phyloP scores from a whole-genome alignment of 2,888 invertebrate species.

The Agonopterix subpropinquella region DNA sequence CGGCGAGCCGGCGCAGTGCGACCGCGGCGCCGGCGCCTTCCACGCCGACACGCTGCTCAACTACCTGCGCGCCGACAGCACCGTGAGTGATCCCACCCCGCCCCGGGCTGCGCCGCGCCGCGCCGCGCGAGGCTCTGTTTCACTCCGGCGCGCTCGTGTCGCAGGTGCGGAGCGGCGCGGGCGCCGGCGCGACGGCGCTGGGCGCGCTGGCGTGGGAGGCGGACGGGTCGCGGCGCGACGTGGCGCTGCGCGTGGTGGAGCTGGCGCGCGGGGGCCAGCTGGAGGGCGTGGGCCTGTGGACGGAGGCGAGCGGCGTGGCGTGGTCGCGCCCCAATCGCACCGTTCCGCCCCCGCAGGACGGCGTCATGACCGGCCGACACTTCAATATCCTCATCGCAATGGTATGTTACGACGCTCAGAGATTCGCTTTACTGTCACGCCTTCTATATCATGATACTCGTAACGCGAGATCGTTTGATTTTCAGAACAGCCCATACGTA shows the following conservation, averaged over 20 bases:
- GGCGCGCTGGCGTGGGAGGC: constrained; percentile 32
- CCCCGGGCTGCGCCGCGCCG: constrained; percentile 8
- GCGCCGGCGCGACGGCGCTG: background rate
- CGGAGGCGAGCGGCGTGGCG: constrained; percentile 31
- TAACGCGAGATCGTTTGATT: constrained; percentile 4
- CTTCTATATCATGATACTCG: background rate
- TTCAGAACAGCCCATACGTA: constrained; percentile 90
- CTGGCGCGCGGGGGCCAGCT: constrained; percentile 45
- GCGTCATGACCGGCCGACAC: constrained; percentile 57
- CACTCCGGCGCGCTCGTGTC: too few relatives aligned
- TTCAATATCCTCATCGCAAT: constrained; percentile 53
- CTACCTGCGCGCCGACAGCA: constrained; percentile 49
- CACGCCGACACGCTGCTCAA: constrained; percentile 63
- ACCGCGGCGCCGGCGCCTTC: constrained; percentile 39
- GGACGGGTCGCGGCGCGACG: constrained; percentile 36
- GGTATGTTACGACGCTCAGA: constrained; percentile 17
- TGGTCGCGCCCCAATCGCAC: constrained; percentile 36
- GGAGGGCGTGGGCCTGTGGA: constrained; percentile 39
- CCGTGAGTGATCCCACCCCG: constrained; percentile 14
- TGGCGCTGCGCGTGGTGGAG: constrained; percentile 44
- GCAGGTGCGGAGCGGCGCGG: background rate
- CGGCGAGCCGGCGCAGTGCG: constrained; percentile 31
- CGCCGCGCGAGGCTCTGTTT: background rate
- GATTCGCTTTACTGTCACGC: too few relatives aligned
- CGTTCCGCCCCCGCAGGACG: constrained; percentile 31